Base-by-base conservation (phyloP, 2,113 vertebrate genomes). In the Cheirogaleus medius region DNA sequence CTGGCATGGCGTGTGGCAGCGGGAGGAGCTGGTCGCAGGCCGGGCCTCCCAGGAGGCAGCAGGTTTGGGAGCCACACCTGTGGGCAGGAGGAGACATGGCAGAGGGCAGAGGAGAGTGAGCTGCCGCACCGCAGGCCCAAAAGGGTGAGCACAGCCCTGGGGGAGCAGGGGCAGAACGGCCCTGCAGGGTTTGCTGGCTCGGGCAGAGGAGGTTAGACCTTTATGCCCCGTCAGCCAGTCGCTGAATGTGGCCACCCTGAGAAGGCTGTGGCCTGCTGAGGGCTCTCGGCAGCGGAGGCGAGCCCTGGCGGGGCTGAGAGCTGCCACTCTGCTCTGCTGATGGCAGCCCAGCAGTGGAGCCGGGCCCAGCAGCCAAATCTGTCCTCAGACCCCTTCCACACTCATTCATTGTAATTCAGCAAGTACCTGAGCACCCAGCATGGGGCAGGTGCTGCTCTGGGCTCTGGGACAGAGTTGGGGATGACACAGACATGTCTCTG, bases 161-260 rank as follows among this genome's bases (percentile, higher is more conserved):
- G 49, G 44, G 1, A 3, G 0, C 4, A 0, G 6, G 27, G 32
- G 34, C 58, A 8, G 29, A 37, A 2, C 32, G 37, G 25, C 1
- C 25, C 34, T 13, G 37, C 9, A 4, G 68, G 56, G 18, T 18
- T 32, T 0, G 23, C 21, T 49, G 58, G 39, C 52, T 42, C 58
- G 13, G 37, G 14, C 9, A 6, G 44, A 68, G 17, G 9, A 29
- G n/a, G 20, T 13, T 3, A 20, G 49, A 49, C 10, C 18, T 54
- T 42, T 34, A 2, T 14, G 39, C 21, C 2, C 13, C 76, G 3
- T 60, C 23, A 25, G 58, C 4, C 10, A 6, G 25, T 23, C 32
- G 10, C 3, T n/a, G n/a, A 18, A 18, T 13, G 15, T 25, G 68
- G 15, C 15, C 6, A 1, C 5, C 37, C 0, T n/a, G 13, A 78